phyloP scores from a whole-genome alignment of 2,113 vertebrate genomes.

The Hemichromis elongatus region DNA sequence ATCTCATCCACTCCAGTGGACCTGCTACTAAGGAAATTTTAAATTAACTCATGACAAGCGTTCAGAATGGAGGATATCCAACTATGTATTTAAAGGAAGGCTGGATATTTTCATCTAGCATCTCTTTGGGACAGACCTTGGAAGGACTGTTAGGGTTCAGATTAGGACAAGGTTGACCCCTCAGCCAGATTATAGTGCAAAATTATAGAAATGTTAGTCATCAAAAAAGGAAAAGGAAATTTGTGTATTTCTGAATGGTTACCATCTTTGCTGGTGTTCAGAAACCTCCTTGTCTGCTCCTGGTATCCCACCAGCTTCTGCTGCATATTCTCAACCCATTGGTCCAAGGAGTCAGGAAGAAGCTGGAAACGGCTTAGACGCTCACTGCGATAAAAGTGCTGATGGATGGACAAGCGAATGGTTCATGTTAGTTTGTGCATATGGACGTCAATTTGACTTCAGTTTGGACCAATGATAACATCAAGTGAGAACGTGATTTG shows the following conservation, averaged over 20 bases:
- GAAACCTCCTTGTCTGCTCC: constrained; percentile 13
- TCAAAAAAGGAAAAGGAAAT: neutral
- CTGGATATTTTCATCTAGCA: neutral
- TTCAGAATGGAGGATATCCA: neutral
- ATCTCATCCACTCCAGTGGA: neutral
- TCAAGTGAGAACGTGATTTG: neutral
- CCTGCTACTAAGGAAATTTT: neutral
- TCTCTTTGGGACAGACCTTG: neutral
- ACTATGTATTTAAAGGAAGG: neutral
- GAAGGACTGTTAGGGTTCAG: neutral
- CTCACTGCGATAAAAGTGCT: constrained; percentile 44
- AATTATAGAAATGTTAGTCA: neutral
- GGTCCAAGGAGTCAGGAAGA: constrained; percentile 32
- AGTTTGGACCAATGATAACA: neutral
- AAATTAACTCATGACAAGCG: neutral
- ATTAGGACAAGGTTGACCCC: neutral
- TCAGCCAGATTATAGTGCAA: neutral
- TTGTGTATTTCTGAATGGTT: neutral
- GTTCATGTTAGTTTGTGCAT: neutral
- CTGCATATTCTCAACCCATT: constrained; percentile 35
- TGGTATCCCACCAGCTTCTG: constrained; percentile 60
- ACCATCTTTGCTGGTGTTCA: constrained; percentile 44
- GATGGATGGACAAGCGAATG: neutral
- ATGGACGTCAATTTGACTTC: neutral
- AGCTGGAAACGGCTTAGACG: neutral